Base-by-base conservation (phyloP, 2,113 vertebrate genomes). In the Plecotus auritus region DNA sequence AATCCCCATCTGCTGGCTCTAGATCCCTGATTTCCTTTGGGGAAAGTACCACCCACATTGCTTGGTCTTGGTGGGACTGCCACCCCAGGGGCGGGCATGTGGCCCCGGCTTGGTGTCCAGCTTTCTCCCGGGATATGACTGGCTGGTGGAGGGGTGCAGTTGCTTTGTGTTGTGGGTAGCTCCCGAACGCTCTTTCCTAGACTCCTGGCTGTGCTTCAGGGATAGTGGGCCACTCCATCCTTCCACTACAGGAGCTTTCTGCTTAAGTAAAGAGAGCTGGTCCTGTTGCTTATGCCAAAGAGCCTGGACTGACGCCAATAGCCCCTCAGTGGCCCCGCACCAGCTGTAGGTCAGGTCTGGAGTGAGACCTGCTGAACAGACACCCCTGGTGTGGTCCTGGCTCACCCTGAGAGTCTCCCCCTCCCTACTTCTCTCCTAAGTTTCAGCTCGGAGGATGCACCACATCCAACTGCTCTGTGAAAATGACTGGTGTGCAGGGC, bases 221-320 rank as follows among this genome's bases (percentile, higher is more conserved):
- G 2, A 6, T 20, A n/a, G 2, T 14, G 32, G 22, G 2, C 23
- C 20, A 5, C 18, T 30, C 8, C 51, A 5, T 20, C 11, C 12
- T 78, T 78, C 78, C 22, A 30, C 12, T 2, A 7, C 1, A 5
- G 5, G 4, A 12, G 61, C 77, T 40, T 85, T 66, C 40, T 85
- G 13, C 14, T 51, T 42, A 23, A 20, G 18, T 42, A 23, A 14
- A 26, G n/a, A 70, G 67, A 32, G 4, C 32, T 80, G 28, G 35
- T 45, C 88, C 72, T 91, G 77, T 72, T 76, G n/a, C 42, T 72
- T 91, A 5, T 1, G 20, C 22, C 18, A 0, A 77, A 84, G 35
- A 85, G 11, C 2, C n/a, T 51, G 47, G 32, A 72, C 0, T 1
- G n/a, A 82, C n/a, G n/a, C 54, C 69, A 30, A 9, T 2, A 9